A percentile compares a stretch with the other conserved stretches of the same genome.
Conservation (phyloP, 2,113 vertebrate species). For the Ranitomeya variabilis region DNA sequence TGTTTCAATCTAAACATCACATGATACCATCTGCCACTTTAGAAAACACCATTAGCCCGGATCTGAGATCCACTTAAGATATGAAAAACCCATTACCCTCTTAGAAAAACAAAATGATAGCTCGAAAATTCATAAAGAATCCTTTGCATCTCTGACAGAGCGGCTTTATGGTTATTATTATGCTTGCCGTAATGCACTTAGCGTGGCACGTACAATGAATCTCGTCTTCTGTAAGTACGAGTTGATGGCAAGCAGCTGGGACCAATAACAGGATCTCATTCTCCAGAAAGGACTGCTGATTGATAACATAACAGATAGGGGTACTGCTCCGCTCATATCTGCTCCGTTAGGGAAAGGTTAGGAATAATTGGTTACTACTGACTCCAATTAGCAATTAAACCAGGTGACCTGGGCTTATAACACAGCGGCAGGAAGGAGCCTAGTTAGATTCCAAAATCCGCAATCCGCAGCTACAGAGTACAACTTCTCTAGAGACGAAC, state of each 20-base stretch:
- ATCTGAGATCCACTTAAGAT: constrained; percentile 46
- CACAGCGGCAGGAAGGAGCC: not conserved
- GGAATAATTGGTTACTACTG: constrained; percentile 30
- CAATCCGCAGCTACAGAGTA: not conserved
- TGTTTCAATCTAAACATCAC: constrained; percentile 13
- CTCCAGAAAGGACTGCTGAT: constrained; percentile 38
- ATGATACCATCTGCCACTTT: constrained; percentile 2
- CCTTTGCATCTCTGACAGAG: constrained; percentile 41
- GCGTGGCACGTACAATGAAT: constrained; percentile 41
- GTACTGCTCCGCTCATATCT: constrained; percentile 18
- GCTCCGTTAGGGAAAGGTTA: constrained; percentile 37
- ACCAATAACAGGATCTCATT: constrained; percentile 21
- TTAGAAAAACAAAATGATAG: constrained; percentile 45
- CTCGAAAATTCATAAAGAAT: constrained; percentile 49
- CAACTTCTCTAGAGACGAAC: constrained; percentile 24
- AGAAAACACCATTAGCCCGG: constrained; percentile 38
- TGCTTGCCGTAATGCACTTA: constrained; percentile 47
- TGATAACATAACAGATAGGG: constrained; percentile 8
- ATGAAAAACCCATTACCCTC: constrained; percentile 48
- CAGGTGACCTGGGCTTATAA: constrained; percentile 42
- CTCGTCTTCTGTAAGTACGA: constrained; percentile 23
- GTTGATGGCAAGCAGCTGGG: constrained; percentile 48
- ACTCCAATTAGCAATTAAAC: constrained; percentile 46
- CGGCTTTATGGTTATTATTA: constrained; percentile 48
- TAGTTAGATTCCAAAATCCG: not conserved